Percentiles rank a stretch among this genome's conserved stretches.
phyloP scores from a whole-genome alignment of 2,888 invertebrate genomes.

The Ceramica pisi region DNA sequence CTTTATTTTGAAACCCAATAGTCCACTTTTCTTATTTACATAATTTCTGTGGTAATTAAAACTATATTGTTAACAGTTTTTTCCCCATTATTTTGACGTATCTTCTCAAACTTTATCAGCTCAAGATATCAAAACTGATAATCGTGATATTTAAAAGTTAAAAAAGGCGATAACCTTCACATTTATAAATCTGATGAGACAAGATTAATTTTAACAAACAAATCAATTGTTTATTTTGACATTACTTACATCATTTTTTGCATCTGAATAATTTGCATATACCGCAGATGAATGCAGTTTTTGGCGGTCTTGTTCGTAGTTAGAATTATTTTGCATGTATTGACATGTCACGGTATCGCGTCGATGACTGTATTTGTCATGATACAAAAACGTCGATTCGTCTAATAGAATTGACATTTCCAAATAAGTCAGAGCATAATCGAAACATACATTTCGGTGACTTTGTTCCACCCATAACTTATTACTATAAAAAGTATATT shows the following conservation, averaged over 20 bases:
- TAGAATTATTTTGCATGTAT: slow-evolving; percentile 9
- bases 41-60: slow-evolving; percentile 18
- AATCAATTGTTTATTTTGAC: slow-evolving; percentile 36
- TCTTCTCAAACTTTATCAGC: slow-evolving; percentile 23
- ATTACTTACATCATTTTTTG: neutral
- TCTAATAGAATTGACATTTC: slow-evolving; percentile 40
- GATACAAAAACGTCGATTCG: slow-evolving; percentile 22
- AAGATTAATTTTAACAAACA: slow-evolving; percentile 48
- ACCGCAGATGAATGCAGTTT: slow-evolving; percentile 21
- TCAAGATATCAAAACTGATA: slow-evolving; percentile 28
- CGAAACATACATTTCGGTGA: slow-evolving; percentile 29
- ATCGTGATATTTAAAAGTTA: slow-evolving; percentile 54
- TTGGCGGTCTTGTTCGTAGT: neutral
- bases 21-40: neutral
- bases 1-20: slow-evolving; percentile 2
- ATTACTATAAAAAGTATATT: slow-evolving; percentile 48
- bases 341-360: neutral
- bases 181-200: slow-evolving; percentile 35
- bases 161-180: slow-evolving; percentile 50
- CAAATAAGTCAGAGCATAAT: neutral
- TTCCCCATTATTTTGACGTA: slow-evolving; percentile 22
- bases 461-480: slow-evolving; percentile 44
- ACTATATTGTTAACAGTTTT: slow-evolving; percentile 9
- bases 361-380: slow-evolving; percentile 4
- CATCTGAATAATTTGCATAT: slow-evolving; percentile 35